Conservation (phyloP, 2,797 vertebrate genomes). For the Sphenodon punctatus region DNA sequence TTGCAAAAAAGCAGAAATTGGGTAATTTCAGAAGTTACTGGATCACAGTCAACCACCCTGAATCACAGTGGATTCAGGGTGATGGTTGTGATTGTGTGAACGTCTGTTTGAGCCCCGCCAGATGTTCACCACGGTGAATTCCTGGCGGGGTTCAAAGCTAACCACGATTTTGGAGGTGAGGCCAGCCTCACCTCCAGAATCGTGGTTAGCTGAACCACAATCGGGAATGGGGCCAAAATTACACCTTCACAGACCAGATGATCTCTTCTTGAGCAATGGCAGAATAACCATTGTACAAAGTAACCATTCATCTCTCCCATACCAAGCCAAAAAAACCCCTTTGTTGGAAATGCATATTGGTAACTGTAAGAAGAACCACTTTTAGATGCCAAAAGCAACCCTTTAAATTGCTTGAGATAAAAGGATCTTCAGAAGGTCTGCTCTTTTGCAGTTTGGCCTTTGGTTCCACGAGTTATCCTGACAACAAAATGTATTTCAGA, state of each 20-base stretch:
- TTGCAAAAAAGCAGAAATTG: too few relatives aligned
- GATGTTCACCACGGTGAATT: too few relatives aligned
- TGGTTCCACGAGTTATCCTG: background rate
- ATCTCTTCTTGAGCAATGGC: background rate
- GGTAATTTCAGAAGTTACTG: too few relatives aligned
- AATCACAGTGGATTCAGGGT: too few relatives aligned
- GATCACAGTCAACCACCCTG: too few relatives aligned
- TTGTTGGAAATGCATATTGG: background rate
- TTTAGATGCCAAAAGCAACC: background rate
- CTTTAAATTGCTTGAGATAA: background rate
- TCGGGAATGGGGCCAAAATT: too few relatives aligned
- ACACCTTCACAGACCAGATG: background rate
- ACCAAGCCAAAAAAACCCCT: background rate
- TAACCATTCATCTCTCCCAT: background rate
- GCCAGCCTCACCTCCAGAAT: too few relatives aligned
- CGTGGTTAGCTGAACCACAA: too few relatives aligned
- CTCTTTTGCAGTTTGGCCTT: background rate
- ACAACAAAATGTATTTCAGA: constrained; percentile 14
- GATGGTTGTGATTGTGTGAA: too few relatives aligned
- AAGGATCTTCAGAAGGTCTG: background rate
- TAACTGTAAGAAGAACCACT: background rate
- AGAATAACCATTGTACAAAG: background rate
- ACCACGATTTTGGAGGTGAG: too few relatives aligned
- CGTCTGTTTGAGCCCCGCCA: too few relatives aligned
- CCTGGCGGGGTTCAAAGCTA: too few relatives aligned